Conservation (phyloP, 2,888 invertebrate genomes). For the Poecilus cupreus region DNA sequence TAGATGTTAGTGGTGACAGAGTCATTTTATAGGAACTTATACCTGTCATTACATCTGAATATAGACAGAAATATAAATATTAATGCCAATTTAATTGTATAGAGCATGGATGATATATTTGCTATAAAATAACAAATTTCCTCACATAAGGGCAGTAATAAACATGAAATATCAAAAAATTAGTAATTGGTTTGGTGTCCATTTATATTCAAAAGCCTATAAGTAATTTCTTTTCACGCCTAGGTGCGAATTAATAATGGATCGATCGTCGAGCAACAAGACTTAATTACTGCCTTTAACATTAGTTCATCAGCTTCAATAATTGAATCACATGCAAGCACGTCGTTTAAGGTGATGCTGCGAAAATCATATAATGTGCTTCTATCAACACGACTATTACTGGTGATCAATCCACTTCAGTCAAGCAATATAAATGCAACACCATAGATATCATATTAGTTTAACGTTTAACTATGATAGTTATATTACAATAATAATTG, state of each 20-base stretch:
- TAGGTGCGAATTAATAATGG: not conserved
- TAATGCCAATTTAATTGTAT: not conserved
- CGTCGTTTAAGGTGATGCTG: conserved; percentile 11
- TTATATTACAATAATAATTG: too few species aligned
- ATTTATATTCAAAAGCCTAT: conserved; percentile 13
- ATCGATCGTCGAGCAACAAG: conserved; percentile 9
- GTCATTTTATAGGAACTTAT: not conserved
- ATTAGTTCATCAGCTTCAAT: conserved; percentile 20
- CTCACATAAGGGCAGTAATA: not conserved
- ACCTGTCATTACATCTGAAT: not conserved
- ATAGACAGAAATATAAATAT: not conserved
- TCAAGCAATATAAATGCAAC: conserved; percentile 5
- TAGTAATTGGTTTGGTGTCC: not conserved
- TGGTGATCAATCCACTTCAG: not conserved
- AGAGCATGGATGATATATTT: not conserved
- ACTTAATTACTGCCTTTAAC: conserved; percentile 31
- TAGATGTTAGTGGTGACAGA: not conserved
- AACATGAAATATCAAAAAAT: not conserved
- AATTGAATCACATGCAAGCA: conserved; percentile 21
- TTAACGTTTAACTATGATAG: too few species aligned
- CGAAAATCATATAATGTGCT: conserved; percentile 23
- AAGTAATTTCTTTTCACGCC: conserved; percentile 12
- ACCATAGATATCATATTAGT: not conserved
- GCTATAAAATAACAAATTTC: too few species aligned
- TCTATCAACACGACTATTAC: conserved; percentile 15